Percentiles rank a stretch among this genome's conserved stretches.
These are phyloP conservation scores for Cyprinus carpio DNA, from an alignment of 2,113 vertebrate genomes.

Conservation along the genomic window DNA sequence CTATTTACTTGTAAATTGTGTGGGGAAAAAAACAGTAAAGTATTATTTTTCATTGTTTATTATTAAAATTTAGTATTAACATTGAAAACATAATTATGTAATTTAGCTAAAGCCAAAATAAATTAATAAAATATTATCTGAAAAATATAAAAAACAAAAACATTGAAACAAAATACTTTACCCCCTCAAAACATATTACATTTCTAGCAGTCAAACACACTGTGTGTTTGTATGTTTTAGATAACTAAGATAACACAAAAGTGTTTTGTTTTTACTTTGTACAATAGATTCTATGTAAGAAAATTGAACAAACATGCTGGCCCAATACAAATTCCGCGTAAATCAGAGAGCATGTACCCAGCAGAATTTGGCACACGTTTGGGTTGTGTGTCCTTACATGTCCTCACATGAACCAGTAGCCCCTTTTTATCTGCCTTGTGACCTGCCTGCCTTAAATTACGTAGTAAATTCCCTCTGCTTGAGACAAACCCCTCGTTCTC, in stretches of 20 bases:
- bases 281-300: background rate
- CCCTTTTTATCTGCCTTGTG: slow-evolving; percentile 25
- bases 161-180: no score
- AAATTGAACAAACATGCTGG: background rate
- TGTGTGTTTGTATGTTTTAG: background rate
- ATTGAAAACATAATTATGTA: background rate
- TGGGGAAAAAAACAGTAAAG: background rate
- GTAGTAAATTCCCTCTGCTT: slow-evolving; percentile 12
- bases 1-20: background rate
- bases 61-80: no score
- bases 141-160: background rate
- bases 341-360: background rate
- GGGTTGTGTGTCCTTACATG: slow-evolving; percentile 9
- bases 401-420: slow-evolving; percentile 39
- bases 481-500: background rate
- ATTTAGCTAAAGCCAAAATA: background rate
- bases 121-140: background rate
- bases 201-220: background rate
- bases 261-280: background rate
- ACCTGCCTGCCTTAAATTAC: slow-evolving; percentile 27
- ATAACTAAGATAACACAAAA: background rate
- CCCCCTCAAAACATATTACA: background rate
- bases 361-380: background rate
- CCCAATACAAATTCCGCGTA: background rate
- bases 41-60: background rate